Conservation (phyloP, 92 coral and sea anemone species). For the Epizoanthus illoricatus region DNA sequence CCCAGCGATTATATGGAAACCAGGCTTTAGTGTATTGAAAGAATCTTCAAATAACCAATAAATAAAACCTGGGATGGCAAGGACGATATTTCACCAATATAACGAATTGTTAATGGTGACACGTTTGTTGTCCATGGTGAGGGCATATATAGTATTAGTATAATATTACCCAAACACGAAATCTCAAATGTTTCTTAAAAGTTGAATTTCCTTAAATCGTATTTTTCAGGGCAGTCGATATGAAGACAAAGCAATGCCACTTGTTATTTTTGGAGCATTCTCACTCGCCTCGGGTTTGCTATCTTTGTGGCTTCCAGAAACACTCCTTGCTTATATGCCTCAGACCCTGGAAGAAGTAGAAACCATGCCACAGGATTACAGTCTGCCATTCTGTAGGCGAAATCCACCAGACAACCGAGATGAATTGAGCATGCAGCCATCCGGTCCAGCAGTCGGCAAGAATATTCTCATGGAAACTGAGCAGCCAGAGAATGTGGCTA, state of each 20-base stretch:
- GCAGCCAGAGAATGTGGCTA: background rate
- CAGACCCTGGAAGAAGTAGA: constrained; percentile 1
- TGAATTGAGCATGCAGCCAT: background rate
- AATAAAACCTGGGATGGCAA: too few species aligned
- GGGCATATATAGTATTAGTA: too few species aligned
- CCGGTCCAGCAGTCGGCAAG: background rate
- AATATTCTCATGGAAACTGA: background rate
- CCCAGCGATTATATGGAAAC: too few species aligned
- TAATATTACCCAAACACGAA: too few species aligned
- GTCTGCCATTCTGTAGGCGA: constrained; percentile 7
- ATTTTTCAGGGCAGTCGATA: background rate
- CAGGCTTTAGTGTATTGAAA: too few species aligned
- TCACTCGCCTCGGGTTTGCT: background rate
- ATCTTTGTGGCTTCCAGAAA: constrained; percentile 4
- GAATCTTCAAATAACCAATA: too few species aligned
- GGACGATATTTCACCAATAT: too few species aligned
- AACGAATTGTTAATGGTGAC: too few species aligned
- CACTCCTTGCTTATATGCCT: constrained; percentile 1
- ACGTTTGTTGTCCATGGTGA: too few species aligned
- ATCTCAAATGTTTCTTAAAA: background rate
- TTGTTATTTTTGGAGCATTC: background rate
- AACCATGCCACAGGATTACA: background rate
- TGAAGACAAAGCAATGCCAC: background rate
- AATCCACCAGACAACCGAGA: background rate
- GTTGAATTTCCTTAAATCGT: background rate